These are phyloP conservation scores for Lepidothrix coronata DNA, from an alignment of 2,113 vertebrate genomes.

Conservation along the genomic window DNA sequence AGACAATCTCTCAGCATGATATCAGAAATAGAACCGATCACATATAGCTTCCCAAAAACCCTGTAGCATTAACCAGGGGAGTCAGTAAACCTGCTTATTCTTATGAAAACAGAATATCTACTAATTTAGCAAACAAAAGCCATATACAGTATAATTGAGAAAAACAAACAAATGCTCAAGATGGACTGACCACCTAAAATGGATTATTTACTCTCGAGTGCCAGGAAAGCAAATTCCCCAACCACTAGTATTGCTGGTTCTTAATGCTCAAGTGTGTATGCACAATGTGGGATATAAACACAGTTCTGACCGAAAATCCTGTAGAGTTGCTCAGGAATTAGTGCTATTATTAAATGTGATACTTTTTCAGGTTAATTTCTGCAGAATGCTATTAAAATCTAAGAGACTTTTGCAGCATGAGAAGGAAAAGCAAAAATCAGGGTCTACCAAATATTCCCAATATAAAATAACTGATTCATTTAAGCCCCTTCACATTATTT, in stretches of 20 bases:
- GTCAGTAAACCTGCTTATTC: not conserved
- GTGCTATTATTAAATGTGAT: not conserved
- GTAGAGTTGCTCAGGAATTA: not conserved
- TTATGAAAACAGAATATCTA: not conserved
- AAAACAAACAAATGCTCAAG: not conserved
- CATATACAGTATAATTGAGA: not conserved
- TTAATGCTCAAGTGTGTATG: not conserved
- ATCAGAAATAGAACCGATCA: not conserved
- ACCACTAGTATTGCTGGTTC: not conserved
- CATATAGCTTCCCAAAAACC: not conserved
- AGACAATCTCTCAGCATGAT: not conserved
- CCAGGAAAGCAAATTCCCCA: not conserved
- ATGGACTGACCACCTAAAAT: not conserved
- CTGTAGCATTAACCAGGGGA: not conserved
- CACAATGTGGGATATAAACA: not conserved
- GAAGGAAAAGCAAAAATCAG: not conserved
- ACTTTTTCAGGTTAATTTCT: not conserved
- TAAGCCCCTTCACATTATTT: not conserved
- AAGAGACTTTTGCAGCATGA: not conserved
- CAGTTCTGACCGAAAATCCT: not conserved
- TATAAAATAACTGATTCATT: not conserved
- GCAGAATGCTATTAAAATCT: not conserved
- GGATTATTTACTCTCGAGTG: not conserved
- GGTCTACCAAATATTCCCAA: not conserved
- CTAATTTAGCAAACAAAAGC: not conserved